Percentiles rank a stretch among this genome's conserved stretches.
Evolutionary conservation across 2,113 vertebrate genomes (phyloP).

Genomic region (Sula dactylatra): DNA sequence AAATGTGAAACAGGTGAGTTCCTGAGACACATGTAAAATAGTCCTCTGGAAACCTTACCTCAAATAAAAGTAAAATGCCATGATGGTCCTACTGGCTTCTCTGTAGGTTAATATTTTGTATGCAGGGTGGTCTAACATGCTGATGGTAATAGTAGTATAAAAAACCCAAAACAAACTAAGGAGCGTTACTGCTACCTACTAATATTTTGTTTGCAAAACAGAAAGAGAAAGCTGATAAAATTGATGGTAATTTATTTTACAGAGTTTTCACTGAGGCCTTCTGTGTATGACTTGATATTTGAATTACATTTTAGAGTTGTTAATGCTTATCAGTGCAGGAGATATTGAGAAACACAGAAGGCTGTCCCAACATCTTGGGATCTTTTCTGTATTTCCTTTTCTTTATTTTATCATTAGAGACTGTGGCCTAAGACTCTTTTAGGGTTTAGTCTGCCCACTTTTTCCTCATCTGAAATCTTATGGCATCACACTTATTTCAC

Average conservation of each 20-base stretch:
- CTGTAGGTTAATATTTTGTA: neutral
- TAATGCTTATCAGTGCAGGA: neutral
- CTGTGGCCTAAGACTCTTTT: neutral
- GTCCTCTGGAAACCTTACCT: neutral
- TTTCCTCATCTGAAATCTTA: neutral
- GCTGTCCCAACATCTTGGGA: neutral
- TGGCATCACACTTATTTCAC: neutral
- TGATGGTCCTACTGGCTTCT: neutral
- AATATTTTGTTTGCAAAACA: neutral
- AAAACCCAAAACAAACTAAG: neutral
- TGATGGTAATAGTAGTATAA: neutral
- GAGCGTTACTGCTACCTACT: neutral
- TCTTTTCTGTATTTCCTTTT: neutral
- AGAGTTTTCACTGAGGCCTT: neutral
- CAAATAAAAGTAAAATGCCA: neutral
- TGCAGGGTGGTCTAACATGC: neutral
- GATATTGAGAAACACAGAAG: neutral
- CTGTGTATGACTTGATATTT: neutral
- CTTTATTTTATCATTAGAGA: neutral
- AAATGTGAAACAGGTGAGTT: neutral
- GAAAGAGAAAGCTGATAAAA: neutral
- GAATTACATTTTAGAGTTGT: neutral
- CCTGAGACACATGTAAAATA: neutral
- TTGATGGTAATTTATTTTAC: neutral
- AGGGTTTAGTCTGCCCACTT: neutral